Evolutionary conservation across 2,888 invertebrate genomes (phyloP), one percentile per base, ranked within the genome.

Genomic region (Punctoribates punctum): DNA sequence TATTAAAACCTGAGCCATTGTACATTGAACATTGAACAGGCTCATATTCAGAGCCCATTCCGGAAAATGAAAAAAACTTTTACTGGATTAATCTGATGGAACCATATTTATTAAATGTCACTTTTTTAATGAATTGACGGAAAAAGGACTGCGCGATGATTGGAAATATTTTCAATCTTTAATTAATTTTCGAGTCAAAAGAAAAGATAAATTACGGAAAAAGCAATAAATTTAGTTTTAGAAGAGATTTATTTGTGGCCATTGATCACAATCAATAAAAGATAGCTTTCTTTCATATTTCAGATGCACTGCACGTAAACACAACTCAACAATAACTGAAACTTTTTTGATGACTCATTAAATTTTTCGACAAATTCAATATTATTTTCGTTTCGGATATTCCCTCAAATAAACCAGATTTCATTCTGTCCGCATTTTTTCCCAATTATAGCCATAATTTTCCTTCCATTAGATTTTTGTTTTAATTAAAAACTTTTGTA

Each of bases 281-380:
- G 60, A 60, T 60, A 60, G 60, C 60, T 60, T 60, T 60, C 60
- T 27, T 27, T 60, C 60, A 60, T 60, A 60, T 60, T 60, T 60
- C 27, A 25, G 60, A 60, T 60, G 60, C 60, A 60, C 60, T 60
- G 60, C 60, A 60, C 60, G 60, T 60, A 60, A 60, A 27, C 27
- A 23, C 27, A 60, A 60, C 60, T 60, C 60, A 60, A 60, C 60
- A 60, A 60, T 60, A 60, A 60, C 60, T 60, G 60, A 60, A 51
- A 60, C 60, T 60, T 60, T 60, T 60, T 60, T 60, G 60, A 60
- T 60, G 60, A 60, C 60, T 60, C 60, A 60, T 60, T 60, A 60
- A 60, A 60, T 60, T 60, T 60, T 25, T 23, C 11, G 27, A 27
- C 15, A 60, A 60, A 60, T 60, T 60, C 25, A 60, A 60, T 15